Base-by-base conservation (phyloP, 2,888 invertebrate genomes). In the Ametastegia equiseti region DNA sequence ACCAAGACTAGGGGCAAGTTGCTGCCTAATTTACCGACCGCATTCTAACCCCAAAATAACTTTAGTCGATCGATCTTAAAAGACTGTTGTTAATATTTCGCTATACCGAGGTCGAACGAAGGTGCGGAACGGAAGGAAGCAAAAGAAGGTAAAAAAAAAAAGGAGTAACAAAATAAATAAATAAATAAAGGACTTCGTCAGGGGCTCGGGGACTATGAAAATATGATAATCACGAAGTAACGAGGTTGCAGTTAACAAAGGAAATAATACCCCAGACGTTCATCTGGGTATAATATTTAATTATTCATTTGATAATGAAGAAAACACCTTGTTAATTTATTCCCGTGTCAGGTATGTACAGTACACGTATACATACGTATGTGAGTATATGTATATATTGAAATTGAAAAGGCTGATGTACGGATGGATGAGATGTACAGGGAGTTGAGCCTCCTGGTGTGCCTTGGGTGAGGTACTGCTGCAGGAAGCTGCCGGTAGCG, bases 281-380 rank as follows among this genome's bases (percentile, higher is more conserved):
- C 60, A 15, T 60, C 30, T 11, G 19, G 27, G 30, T 15, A 30
- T 60, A 60, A 39, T 23, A 67, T 67, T 36, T 39, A 67, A 67
- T 67, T 39, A 39, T 42, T 23, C 11, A 39, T 39, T 42, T 39
- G 80, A 84, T 82, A 69, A 82, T 82, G 83, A 81, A 84, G 84
- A 19, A 85, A 86, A 86, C 85, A 84, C 84, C 85, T 86, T 86
- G 85, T 86, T 86, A 86, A 86, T 86, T 86, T 84, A 86, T 86
- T 84, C 80, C 82, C 82, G 82, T 79, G 82, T 80, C 81, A 81
- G 33, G 54, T 57, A n/a, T n/a, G n/a, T n/a, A n/a, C n/a, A n/a
- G n/a, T n/a, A n/a, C n/a, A n/a, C n/a, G n/a, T n/a, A n/a, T n/a
- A n/a, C n/a, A n/a, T n/a, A n/a, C n/a, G n/a, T n/a, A n/a, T n/a